phyloP scores from a whole-genome alignment of 1,140 invertebrate species.

The Pseudobourletiella spinata region DNA sequence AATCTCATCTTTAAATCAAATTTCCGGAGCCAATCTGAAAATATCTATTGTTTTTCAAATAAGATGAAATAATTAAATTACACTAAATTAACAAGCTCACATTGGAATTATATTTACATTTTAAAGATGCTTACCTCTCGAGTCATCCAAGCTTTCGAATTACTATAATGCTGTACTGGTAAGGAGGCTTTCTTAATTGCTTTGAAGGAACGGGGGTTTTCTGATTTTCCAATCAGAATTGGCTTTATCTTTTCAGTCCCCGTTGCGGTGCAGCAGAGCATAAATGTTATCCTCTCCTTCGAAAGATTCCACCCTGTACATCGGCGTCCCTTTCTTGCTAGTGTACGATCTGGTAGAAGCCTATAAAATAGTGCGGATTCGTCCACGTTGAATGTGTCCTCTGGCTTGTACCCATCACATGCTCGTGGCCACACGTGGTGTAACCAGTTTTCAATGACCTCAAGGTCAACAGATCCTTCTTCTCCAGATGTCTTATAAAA shows the following conservation, averaged over 20 bases:
- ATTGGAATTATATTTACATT: not conserved
- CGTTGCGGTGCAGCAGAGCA: slow-evolving; percentile 42
- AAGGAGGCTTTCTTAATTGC: slow-evolving; percentile 38
- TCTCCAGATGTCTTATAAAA: slow-evolving; percentile 39
- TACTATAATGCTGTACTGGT: slow-evolving; percentile 41
- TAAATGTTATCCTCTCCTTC: slow-evolving; percentile 44
- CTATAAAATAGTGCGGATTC: slow-evolving; percentile 39
- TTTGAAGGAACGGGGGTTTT: slow-evolving; percentile 45
- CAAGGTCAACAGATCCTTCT: slow-evolving; percentile 36
- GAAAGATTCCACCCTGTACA: slow-evolving; percentile 41
- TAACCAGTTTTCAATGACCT: slow-evolving; percentile 13
- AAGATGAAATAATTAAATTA: too few relatives aligned
- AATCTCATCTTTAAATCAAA: slow-evolving; percentile 43
- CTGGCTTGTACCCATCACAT: not conserved
- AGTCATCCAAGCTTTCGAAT: slow-evolving; percentile 47
- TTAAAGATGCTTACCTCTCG: slow-evolving; percentile 34
- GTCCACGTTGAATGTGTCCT: slow-evolving; percentile 38
- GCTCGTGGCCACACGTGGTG: slow-evolving; percentile 1
- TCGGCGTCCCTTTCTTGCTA: slow-evolving; percentile 29
- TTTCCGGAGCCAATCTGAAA: too few relatives aligned
- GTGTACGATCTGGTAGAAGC: slow-evolving; percentile 33
- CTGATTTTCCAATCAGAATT: slow-evolving; percentile 44
- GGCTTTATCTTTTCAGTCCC: slow-evolving; percentile 44
- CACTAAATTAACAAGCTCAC: slow-evolving; percentile 27
- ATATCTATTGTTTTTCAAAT: too few relatives aligned